These are phyloP conservation scores for Crepidodera aurea DNA, from an alignment of 2,888 invertebrate genomes.

Conservation along the genomic window DNA sequence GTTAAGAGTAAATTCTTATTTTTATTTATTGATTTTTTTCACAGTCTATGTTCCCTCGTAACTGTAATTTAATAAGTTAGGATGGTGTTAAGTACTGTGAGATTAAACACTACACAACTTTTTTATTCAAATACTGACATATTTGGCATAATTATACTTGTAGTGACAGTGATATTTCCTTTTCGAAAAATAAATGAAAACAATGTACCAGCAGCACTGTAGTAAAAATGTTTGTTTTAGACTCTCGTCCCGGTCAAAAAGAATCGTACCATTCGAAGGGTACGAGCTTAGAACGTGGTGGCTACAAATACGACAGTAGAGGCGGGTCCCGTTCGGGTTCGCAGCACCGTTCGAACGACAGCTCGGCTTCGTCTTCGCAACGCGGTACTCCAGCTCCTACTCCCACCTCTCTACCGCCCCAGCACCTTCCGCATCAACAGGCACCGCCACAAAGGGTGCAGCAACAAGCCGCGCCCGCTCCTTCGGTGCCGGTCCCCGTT, in stretches of 20 bases:
- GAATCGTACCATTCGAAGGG: constrained; percentile 60
- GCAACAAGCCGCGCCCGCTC: constrained; percentile 6
- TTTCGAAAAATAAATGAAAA: no score
- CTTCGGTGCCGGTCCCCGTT: constrained; percentile 36
- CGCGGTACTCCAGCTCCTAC: constrained; percentile 36
- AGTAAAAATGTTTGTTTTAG: constrained; percentile 26
- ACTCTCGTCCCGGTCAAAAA: constrained; percentile 45
- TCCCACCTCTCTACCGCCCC: constrained; percentile 26
- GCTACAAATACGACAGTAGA: constrained; percentile 59
- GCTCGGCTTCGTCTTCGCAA: constrained; percentile 40
- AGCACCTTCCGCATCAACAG: constrained; percentile 15
- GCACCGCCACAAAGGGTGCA: constrained; percentile 39
- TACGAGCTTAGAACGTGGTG: constrained; percentile 57
- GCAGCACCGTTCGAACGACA: constrained; percentile 63
- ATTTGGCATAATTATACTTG: constrained; percentile 17
- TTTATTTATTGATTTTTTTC: background rate
- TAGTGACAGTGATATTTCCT: background rate
- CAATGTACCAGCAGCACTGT: no score
- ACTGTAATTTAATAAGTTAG: constrained; percentile 21
- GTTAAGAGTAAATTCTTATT: no score
- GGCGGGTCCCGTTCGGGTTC: constrained; percentile 67
- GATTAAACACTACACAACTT: background rate
- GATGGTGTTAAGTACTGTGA: constrained; percentile 18
- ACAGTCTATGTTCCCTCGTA: constrained; percentile 13
- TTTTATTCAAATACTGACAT: constrained; percentile 3